Evolutionary conservation across 2,888 invertebrate species (phyloP).

Genomic region (Patella depressa): DNA sequence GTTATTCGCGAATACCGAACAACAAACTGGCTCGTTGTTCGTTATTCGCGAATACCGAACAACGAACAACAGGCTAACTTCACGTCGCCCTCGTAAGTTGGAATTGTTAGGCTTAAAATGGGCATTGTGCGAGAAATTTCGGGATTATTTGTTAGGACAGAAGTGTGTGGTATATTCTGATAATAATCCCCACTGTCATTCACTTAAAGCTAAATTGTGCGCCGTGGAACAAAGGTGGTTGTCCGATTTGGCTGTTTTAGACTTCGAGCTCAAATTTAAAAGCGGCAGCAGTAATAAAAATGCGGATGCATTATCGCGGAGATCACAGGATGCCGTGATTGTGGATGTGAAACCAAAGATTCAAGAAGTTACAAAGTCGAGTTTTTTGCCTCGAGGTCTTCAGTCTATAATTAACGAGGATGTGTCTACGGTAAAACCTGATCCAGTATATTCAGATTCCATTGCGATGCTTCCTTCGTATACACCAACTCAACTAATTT

Average conservation of each 20-base stretch:
- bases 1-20: too few species aligned
- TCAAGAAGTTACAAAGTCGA: not conserved
- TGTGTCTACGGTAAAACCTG: not conserved
- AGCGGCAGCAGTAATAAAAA: conserved; percentile 18
- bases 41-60: too few species aligned
- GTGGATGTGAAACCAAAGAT: conserved; percentile 2
- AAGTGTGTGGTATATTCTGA: conserved; percentile 21
- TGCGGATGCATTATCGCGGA: conserved; percentile 26
- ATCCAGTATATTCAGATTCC: not conserved
- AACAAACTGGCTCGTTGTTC: too few species aligned
- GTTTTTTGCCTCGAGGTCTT: not conserved
- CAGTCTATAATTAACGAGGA: not conserved
- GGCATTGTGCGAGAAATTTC: conserved; percentile 33
- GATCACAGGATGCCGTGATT: not conserved
- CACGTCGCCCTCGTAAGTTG: conserved; percentile 28
- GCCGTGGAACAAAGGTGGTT: conserved; percentile 30
- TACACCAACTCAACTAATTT: not conserved
- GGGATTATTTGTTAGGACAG: conserved; percentile 23
- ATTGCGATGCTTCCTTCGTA: conserved; percentile 14
- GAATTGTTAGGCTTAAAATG: conserved; percentile 38
- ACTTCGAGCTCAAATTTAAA: conserved; percentile 20
- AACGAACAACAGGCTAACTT: too few species aligned
- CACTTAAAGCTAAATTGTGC: conserved; percentile 18
- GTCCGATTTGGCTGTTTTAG: conserved; percentile 25
- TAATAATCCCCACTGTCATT: conserved; percentile 25